Percentiles rank a stretch among this genome's conserved stretches.
These are phyloP conservation scores for Molothrus aeneus DNA, from an alignment of 2,797 vertebrate species.

Conservation along the genomic window DNA sequence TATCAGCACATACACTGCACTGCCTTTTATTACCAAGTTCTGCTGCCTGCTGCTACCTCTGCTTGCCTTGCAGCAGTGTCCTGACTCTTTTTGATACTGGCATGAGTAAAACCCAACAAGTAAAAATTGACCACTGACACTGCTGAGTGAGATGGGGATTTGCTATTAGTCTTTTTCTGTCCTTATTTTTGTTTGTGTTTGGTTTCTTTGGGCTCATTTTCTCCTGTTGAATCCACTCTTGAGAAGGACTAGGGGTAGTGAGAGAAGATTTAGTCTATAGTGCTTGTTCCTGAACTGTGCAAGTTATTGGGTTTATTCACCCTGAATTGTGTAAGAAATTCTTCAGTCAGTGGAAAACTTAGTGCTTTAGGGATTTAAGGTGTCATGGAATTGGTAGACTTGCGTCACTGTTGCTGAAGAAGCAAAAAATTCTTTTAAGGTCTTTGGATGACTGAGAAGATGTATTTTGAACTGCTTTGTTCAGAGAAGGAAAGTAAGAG, in stretches of 20 bases:
- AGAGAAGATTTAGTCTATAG: background rate
- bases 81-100: background rate
- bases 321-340: background rate
- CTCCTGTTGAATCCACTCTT: background rate
- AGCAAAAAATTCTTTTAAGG: background rate
- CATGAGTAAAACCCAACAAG: background rate
- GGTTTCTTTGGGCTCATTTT: background rate
- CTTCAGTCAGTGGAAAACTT: background rate
- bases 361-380: background rate
- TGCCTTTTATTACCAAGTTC: background rate
- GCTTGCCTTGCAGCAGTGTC: background rate
- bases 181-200: background rate
- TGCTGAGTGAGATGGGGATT: background rate
- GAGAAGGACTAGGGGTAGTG: fast-evolving
- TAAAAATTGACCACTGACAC: background rate
- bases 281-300: background rate
- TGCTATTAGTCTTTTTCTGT: background rate
- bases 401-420: background rate
- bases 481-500: background rate
- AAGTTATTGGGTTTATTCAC: background rate
- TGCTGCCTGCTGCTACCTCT: background rate
- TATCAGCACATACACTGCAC: background rate
- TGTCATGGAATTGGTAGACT: background rate
- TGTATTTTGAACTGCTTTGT: background rate
- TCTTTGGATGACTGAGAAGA: background rate